Base-by-base conservation (phyloP, 2,113 vertebrate species). In the Phoenicopterus ruber region DNA sequence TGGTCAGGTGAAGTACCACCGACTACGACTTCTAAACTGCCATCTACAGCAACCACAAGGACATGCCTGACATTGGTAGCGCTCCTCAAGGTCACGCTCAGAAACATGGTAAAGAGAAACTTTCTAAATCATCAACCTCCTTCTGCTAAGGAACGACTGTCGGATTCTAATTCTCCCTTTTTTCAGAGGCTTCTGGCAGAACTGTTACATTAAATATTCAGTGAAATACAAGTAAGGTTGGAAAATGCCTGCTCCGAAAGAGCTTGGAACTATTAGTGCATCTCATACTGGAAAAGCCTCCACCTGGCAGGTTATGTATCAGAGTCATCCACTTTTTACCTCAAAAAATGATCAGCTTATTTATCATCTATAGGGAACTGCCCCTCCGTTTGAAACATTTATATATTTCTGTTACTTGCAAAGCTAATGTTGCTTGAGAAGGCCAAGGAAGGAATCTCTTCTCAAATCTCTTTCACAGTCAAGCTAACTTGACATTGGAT, bases 201-300 rank as follows among this genome's bases (percentile, higher is more conserved):
- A 95, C n/a, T 70, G 40, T 54, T 40, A 61, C 93, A 96, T 97
- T 96, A 96, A 96, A 97, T 94, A 96, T 95, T 96, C 77, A 95
- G 81, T 94, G 96, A 95, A 95, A 96, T 94, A 87, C 65, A 94
- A 96, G 93, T 70, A 89, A 84, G 70, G 70, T 65, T 89, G 89
- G 62, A 91, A 96, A 97, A 93, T 80, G 81, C n/a, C 77, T 94
- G 47, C 81, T 93, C 81, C 16, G 17, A 52, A 94, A 87, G 70
- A 69, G 78, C 62, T 70, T 90, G 77, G 84, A 95, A 88, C 54
- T 78, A 94, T 94, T 87, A 95, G 73, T 66, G 54, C 62, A 66
- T 87, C 62, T 90, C 55, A 73, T 66, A 40, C 77, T 55, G 84
- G 42, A 82, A 67, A 91, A 94, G 47, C 29, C 38, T 84, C 91